Conservation (phyloP, 2,113 vertebrate species). For the Sterrhoptilus dennistouni region DNA sequence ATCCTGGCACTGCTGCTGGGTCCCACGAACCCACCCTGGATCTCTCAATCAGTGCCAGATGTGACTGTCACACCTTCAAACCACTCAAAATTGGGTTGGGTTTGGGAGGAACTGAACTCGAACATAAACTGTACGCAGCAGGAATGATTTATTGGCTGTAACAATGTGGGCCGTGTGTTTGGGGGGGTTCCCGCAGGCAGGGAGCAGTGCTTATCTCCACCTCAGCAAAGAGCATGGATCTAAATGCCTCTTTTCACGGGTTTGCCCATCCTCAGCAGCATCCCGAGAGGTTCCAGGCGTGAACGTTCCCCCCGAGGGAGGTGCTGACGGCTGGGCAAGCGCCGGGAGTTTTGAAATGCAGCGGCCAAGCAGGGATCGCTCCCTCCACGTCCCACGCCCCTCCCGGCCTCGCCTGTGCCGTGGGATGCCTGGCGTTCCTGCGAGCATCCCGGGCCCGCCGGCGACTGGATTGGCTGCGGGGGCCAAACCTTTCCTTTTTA, state of each 20-base stretch:
- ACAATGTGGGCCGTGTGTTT: fast-evolving
- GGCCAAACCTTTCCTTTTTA: conserved; percentile 59
- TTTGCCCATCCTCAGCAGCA: not conserved
- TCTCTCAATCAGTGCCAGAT: not conserved
- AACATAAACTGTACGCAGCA: fast-evolving
- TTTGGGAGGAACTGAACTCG: not conserved
- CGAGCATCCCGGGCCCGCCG: not conserved
- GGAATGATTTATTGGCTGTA: fast-evolving
- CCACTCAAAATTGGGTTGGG: fast-evolving
- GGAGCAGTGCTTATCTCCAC: not conserved
- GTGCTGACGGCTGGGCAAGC: not conserved
- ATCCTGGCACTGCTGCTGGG: fast-evolving
- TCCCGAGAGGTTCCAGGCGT: fast-evolving
- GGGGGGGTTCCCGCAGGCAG: not conserved
- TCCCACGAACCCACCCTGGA: not conserved
- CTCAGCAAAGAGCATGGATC: fast-evolving
- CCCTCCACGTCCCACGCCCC: not conserved
- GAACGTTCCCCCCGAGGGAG: not conserved
- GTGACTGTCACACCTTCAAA: not conserved
- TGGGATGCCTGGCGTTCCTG: conserved; percentile 41
- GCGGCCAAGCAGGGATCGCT: not conserved
- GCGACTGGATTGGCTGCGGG: conserved; percentile 7
- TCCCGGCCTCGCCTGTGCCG: not conserved
- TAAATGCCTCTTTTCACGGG: fast-evolving
- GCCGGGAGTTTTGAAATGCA: not conserved